Base-by-base conservation (phyloP, 2,797 vertebrate genomes). In the Neostethus bicornis region DNA sequence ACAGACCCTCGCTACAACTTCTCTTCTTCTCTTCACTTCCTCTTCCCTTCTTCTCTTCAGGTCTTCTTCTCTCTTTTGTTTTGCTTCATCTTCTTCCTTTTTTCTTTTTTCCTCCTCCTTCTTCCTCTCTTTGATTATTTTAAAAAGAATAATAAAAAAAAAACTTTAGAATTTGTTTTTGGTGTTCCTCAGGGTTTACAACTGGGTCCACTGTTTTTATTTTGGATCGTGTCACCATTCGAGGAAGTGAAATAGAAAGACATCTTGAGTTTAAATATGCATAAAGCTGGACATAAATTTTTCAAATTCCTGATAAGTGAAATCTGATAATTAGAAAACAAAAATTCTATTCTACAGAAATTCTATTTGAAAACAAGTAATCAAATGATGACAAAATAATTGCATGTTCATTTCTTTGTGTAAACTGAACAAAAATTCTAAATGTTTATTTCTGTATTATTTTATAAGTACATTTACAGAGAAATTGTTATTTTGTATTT, bases 1-100 rank as follows among this genome's bases (percentile, higher is more conserved):
- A 80, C 73, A 93, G 68, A 91, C 74, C 1, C 92, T 87, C 0
- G 88, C 83, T 5, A 91, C 87, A 9, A 87, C 86, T 41, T 76
- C 81, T 44, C 70, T 63, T 62, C 87, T 73, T 84, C 81, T 82
- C 21, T 81, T 82, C 12, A 80, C 61, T 56, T 86, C 83, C 45
- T 87, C 85, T 9, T 86, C 81, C 53, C 80, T 47, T 74, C 76
- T 87, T 81, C 70, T 86, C 1, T 91, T 88, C 2, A 92, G 70
- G 6, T 90, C 89, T 23, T 87, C 87, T 47, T 78, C 79, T 35
- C 58, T 55, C 66, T 61, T 69, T 86, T 17, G 84, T 47, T 29
- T 84, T 69, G 42, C 80, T 83, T 87, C 87, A 6, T 87, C 89
- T 23, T 81, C 75, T 10, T 87, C 87, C 1, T 85, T 74, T 58